These are phyloP conservation scores for Pseudochirops corinnae DNA, from an alignment of 2,797 vertebrate species.

Conservation along the genomic window DNA sequence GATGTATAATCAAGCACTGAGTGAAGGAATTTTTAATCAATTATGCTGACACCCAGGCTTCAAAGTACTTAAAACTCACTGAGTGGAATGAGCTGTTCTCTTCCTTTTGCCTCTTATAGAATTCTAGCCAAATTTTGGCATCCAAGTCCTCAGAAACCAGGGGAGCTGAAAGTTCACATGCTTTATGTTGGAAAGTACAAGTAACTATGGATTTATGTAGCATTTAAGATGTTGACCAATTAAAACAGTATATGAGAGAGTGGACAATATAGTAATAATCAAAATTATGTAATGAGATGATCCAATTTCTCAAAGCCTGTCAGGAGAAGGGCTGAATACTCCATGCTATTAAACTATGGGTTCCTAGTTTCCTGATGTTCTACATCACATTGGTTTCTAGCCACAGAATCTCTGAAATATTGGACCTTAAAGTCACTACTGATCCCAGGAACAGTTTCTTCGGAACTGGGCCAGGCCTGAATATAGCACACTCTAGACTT, in stretches of 20 bases:
- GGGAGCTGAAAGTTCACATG: slow-evolving; percentile 62
- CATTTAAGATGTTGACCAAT: slow-evolving; percentile 76
- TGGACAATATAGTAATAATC: slow-evolving; percentile 77
- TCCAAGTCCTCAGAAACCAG: slow-evolving; percentile 66
- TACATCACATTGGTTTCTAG: slow-evolving; percentile 47
- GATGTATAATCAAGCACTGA: slow-evolving; percentile 69
- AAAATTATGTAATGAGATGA: slow-evolving; percentile 78
- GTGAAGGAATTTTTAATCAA: slow-evolving; percentile 73
- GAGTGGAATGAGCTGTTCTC: slow-evolving; percentile 60
- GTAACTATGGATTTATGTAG: slow-evolving; percentile 64
- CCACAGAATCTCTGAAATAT: slow-evolving; percentile 51
- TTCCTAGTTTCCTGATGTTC: slow-evolving; percentile 28
- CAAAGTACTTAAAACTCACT: slow-evolving; percentile 65
- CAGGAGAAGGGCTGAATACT: slow-evolving; percentile 64
- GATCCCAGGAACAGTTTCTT: slow-evolving; percentile 42
- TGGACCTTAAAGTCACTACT: slow-evolving; percentile 47
- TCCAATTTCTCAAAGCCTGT: slow-evolving; percentile 68
- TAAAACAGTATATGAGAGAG: slow-evolving; percentile 71
- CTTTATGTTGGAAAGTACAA: slow-evolving; percentile 74
- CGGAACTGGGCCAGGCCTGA: not conserved
- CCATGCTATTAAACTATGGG: not conserved
- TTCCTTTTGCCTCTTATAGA: slow-evolving; percentile 61
- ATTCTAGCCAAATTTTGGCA: slow-evolving; percentile 63
- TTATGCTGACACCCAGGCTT: slow-evolving; percentile 61
- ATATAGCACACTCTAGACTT: slow-evolving; percentile 34